phyloP scores from a whole-genome alignment of 2,113 vertebrate genomes.

The Mola mola region DNA sequence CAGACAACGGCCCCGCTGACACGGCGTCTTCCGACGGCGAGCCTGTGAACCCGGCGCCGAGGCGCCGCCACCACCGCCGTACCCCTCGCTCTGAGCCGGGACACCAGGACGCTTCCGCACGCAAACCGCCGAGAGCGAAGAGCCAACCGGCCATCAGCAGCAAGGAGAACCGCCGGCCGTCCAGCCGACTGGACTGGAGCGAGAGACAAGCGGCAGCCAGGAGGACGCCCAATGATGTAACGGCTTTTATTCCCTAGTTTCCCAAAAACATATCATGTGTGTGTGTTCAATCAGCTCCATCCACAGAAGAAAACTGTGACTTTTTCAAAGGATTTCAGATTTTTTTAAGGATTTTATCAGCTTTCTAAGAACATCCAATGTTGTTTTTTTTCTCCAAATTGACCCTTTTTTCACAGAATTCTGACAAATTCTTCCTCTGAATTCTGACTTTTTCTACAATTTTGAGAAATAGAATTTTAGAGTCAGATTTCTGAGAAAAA shows the following conservation, averaged over 20 bases:
- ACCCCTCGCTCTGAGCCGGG: constrained; percentile 45
- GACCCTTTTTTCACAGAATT: too few relatives aligned
- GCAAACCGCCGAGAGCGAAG: constrained; percentile 81
- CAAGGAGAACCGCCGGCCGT: constrained; percentile 81
- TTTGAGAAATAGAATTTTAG: too few relatives aligned
- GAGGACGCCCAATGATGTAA: constrained; percentile 83
- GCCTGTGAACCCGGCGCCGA: neutral
- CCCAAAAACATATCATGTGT: too few relatives aligned
- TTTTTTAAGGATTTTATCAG: too few relatives aligned
- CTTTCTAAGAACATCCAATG: too few relatives aligned
- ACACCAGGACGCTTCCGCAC: constrained; percentile 62
- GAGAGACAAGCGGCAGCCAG: constrained; percentile 83
- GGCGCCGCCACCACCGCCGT: constrained; percentile 40
- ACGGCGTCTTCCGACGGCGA: constrained; percentile 54
- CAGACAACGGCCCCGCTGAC: constrained; percentile 53
- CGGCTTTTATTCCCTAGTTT: neutral
- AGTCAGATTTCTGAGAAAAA: too few relatives aligned
- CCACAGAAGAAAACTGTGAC: too few relatives aligned
- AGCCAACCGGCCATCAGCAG: constrained; percentile 76
- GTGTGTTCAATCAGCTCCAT: too few relatives aligned
- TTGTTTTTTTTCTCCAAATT: too few relatives aligned
- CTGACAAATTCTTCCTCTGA: too few relatives aligned
- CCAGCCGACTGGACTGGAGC: constrained; percentile 86
- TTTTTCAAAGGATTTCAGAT: too few relatives aligned
- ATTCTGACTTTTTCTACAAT: too few relatives aligned